phyloP scores from a whole-genome alignment of 2,797 vertebrate genomes.

The Phoeniculus purpureus region DNA sequence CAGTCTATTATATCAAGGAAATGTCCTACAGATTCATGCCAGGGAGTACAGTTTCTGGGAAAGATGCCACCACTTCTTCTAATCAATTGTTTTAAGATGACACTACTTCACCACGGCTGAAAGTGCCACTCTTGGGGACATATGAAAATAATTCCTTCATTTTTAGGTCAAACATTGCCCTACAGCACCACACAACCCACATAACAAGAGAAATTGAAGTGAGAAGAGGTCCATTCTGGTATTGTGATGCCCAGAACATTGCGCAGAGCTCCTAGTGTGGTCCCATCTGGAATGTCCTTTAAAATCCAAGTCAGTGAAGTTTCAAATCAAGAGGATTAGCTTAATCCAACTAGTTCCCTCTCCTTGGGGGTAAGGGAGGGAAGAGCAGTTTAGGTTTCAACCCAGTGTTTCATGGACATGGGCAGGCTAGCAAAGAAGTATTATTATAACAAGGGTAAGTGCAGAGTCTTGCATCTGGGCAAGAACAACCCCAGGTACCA shows the following conservation, averaged over 20 bases:
- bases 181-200: conserved; percentile 44
- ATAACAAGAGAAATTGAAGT: conserved; percentile 3
- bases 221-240: neutral
- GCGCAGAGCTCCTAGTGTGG: conserved; percentile 58
- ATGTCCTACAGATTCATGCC: conserved; percentile 40
- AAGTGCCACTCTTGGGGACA: conserved; percentile 57
- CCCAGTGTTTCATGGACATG: neutral
- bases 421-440: no score
- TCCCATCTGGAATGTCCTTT: conserved; percentile 51
- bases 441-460: no score
- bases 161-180: conserved; percentile 63
- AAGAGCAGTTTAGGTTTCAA: conserved; percentile 33
- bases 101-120: conserved; percentile 39
- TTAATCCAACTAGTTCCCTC: conserved; percentile 1
- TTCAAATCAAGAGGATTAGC: conserved; percentile 18
- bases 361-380: conserved; percentile 34
- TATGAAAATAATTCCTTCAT: conserved; percentile 60
- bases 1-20: conserved; percentile 31
- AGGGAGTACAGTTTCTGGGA: conserved; percentile 53
- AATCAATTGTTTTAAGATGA: conserved; percentile 57
- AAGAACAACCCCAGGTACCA: no score
- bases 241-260: neutral
- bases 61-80: conserved; percentile 51
- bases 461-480: no score
- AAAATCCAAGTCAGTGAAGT: conserved; percentile 29